phyloP scores from a whole-genome alignment of 1,140 invertebrate species.

The Hypsibius dujardini region DNA sequence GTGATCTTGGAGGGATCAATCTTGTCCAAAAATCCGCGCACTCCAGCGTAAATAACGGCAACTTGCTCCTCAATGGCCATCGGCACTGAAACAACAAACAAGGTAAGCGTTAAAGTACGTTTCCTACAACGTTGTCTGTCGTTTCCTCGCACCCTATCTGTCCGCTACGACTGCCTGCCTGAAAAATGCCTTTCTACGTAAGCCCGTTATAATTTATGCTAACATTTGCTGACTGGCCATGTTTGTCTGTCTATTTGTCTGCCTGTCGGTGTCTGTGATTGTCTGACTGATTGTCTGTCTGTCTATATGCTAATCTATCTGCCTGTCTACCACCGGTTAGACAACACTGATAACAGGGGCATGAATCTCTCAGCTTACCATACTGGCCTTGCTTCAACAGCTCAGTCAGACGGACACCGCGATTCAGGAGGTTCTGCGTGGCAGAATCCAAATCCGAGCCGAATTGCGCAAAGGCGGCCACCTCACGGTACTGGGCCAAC shows the following conservation, averaged over 20 bases:
- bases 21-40: constrained; percentile 94
- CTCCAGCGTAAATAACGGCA: constrained; percentile 97
- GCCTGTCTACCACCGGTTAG: no score
- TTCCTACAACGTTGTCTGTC: no score
- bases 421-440: constrained; percentile 92
- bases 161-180: no score
- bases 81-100: constrained; percentile 48
- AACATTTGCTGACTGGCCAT: no score
- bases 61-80: constrained; percentile 99
- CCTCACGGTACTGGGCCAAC: constrained; percentile 99
- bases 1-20: constrained; percentile 94
- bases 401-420: constrained; percentile 95
- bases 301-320: no score
- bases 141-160: no score
- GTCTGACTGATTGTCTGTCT: no score
- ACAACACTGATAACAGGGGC: no score
- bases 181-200: no score
- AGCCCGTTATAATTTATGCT: no score
- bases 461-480: constrained; percentile 98
- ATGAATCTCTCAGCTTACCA: constrained; percentile 35
- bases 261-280: no score
- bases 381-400: constrained; percentile 99
- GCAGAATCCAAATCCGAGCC: constrained; percentile 98
- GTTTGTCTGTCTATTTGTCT: no score
- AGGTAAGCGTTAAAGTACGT: not conserved